Evolutionary conservation across 2,113 vertebrate genomes (phyloP).

Genomic region (Psittacara wagleri): DNA sequence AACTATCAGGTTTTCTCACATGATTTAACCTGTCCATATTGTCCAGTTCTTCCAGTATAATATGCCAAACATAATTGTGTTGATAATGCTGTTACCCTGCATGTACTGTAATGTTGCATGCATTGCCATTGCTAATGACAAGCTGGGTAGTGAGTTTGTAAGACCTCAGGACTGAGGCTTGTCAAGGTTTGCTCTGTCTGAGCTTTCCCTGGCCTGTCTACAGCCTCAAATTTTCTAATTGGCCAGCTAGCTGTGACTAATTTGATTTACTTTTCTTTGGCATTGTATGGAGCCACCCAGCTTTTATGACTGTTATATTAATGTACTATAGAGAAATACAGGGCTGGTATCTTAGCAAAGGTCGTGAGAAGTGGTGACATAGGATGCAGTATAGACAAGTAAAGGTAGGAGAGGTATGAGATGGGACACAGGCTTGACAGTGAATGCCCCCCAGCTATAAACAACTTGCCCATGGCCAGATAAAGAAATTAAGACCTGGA

Average conservation of each 20-base stretch:
- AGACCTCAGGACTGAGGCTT: background rate
- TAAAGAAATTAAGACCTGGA: background rate
- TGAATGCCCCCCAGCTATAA: background rate
- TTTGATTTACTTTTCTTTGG: background rate
- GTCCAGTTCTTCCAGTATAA: background rate
- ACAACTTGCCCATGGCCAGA: background rate
- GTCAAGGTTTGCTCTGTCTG: background rate
- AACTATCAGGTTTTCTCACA: background rate
- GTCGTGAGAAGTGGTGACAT: background rate
- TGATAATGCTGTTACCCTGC: background rate
- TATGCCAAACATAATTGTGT: background rate
- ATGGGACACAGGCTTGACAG: background rate
- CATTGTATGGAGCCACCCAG: background rate
- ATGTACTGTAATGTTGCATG: background rate
- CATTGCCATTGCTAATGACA: background rate
- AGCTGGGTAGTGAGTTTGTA: background rate
- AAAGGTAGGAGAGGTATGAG: background rate
- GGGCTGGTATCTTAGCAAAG: background rate
- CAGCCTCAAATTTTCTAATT: background rate
- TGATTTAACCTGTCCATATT: background rate
- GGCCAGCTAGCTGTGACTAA: background rate
- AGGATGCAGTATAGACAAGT: background rate
- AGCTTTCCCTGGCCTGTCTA: background rate
- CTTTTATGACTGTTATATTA: background rate
- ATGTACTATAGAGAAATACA: background rate